Base-by-base conservation (phyloP, 1,140 invertebrate species). In the Brachionus koreanus region DNA sequence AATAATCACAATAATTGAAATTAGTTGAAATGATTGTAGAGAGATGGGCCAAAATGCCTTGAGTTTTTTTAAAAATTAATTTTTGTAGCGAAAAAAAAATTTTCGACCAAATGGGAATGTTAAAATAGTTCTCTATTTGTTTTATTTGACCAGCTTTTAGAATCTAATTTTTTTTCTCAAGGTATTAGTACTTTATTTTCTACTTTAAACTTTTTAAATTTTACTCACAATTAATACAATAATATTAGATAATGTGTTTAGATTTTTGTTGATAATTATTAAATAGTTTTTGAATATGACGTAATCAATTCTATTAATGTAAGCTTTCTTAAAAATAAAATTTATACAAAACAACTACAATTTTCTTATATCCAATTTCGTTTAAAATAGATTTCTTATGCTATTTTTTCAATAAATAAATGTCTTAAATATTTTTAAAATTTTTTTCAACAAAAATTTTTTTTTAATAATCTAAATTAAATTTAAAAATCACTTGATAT, bases 1-100 rank as follows among this genome's bases (percentile, higher is more conserved):
- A n/a, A 16, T 3, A 49, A 49, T n/a, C 5, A 46, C 12, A 74
- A 13, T 75, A 83, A 46, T 39, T 83, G 7, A 93, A 49, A 49
- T 49, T 49, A 49, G 43, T 49, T 13, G 43, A 49, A 46, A 49
- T 13, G 13, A 16, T 49, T 49, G 43, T 49, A 49, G 43, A 49
- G 43, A 49, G 5, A n/a, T 49, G 13, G 0, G 13, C 13, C 10
- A 49, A 49, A 29, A 29, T 29, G 43, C 43, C 16, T 49, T 49
- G 43, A 49, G 43, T 49, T 49, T 49, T 49, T 16, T 49, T 49
- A 2, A n/a, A 49, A n/a, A 49, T 49, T 49, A 16, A 49, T 49
- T 13, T 49, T 49, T 16, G 43, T 49, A 16, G 43, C 6, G 4
- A 16, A 49, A 49, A 49, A 46, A 49, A 49, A 46, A 5, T 16